phyloP scores from a whole-genome alignment of 1,140 invertebrate species.

The Drosophila gunungcola region DNA sequence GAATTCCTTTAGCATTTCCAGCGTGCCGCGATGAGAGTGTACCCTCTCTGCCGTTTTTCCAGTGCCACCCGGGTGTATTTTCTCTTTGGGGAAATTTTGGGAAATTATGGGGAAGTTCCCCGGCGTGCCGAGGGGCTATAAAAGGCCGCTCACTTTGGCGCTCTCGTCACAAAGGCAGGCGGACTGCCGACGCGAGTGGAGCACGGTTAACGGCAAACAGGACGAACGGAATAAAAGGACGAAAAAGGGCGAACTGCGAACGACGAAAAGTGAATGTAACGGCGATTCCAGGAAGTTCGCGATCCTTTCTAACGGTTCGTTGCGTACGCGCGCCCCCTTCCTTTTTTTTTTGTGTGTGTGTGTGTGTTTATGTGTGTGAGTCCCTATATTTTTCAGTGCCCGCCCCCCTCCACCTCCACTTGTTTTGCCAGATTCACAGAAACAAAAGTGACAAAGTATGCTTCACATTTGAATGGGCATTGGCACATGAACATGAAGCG shows the following conservation, averaged over 20 bases:
- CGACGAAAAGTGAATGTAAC: constrained; percentile 4
- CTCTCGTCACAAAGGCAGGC: constrained; percentile 30
- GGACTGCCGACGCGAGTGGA: constrained; percentile 5
- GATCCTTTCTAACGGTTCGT: constrained; percentile 1
- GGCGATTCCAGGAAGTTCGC: not conserved
- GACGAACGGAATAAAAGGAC: not conserved
- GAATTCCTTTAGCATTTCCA: constrained; percentile 23
- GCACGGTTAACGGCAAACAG: not conserved
- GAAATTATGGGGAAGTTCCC: not conserved
- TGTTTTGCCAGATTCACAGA: not conserved
- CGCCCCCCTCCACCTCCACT: not conserved
- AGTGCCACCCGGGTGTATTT: not conserved
- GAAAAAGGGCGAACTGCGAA: not conserved
- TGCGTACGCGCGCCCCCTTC: too few species aligned
- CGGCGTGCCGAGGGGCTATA: constrained; percentile 8
- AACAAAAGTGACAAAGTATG: constrained; percentile 6
- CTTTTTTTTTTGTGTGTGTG: not conserved
- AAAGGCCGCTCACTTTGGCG: constrained; percentile 14
- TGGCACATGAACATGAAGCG: constrained; percentile 1
- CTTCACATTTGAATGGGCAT: constrained; percentile 9
- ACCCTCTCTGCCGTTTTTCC: not conserved
- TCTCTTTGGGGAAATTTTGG: constrained; percentile 1
- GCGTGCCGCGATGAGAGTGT: not conserved
- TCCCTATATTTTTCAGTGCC: not conserved
- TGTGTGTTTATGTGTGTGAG: not conserved